Percentiles rank a stretch among this genome's conserved stretches.
Conservation (phyloP, 2,797 vertebrate genomes). For the Hippoglossus hippoglossus region DNA sequence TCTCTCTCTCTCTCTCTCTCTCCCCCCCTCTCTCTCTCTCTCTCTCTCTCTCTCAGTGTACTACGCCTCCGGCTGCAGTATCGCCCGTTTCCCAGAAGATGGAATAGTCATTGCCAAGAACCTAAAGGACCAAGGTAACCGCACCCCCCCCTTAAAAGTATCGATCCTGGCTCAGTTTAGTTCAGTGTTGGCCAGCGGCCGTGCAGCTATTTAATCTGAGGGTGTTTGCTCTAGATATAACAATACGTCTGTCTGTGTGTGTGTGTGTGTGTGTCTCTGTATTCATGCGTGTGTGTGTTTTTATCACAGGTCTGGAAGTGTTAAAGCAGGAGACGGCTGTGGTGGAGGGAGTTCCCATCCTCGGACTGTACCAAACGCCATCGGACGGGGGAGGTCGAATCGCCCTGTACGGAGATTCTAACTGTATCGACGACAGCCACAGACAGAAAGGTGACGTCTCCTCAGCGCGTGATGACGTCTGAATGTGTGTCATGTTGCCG, state of each 20-base stretch:
- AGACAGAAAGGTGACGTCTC: slow-evolving; percentile 91
- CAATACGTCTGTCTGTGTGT: slow-evolving; percentile 4
- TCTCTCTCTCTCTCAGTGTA: slow-evolving; percentile 87
- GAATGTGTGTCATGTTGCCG: not conserved
- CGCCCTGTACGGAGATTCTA: slow-evolving; percentile 95
- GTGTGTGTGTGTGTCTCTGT: not conserved
- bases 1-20: too few relatives aligned
- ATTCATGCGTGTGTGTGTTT: slow-evolving; percentile 6
- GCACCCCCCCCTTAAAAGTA: slow-evolving; percentile 2
- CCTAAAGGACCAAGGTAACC: slow-evolving; percentile 97
- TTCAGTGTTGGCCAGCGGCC: slow-evolving; percentile 23
- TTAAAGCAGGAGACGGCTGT: slow-evolving; percentile 95
- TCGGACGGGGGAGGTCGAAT: slow-evolving; percentile 93
- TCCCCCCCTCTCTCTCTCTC: not conserved
- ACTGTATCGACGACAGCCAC: slow-evolving; percentile 98
- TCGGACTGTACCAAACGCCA: slow-evolving; percentile 95
- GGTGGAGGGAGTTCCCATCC: slow-evolving; percentile 92
- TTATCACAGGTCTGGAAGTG: slow-evolving; percentile 91
- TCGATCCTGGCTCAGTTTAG: slow-evolving; percentile 17
- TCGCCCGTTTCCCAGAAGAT: slow-evolving; percentile 95
- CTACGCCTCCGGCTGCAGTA: slow-evolving; percentile 97
- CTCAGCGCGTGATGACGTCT: too few relatives aligned
- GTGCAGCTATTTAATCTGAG: slow-evolving; percentile 9
- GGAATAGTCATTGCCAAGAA: slow-evolving; percentile 96
- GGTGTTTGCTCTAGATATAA: slow-evolving; percentile 6